A percentile compares a stretch with the other conserved stretches of the same genome.
Conservation (phyloP, 2,113 vertebrate genomes). For the Sakesphorus luctuosus region DNA sequence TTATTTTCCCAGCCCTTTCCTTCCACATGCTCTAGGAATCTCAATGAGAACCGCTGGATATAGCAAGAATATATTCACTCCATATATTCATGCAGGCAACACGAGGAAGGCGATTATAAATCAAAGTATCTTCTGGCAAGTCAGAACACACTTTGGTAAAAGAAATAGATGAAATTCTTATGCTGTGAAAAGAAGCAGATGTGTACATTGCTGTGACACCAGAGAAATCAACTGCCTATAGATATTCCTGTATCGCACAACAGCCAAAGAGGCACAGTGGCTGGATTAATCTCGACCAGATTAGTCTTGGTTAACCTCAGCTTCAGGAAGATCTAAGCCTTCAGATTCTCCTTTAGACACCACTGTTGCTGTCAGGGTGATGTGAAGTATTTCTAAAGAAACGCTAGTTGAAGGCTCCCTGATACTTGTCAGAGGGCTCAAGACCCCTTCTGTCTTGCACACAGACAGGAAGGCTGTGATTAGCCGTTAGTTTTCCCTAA, state of each 20-base stretch:
- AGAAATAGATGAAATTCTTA: not conserved
- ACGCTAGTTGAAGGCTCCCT: not conserved
- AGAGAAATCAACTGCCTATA: not conserved
- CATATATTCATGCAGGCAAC: not conserved
- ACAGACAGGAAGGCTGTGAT: not conserved
- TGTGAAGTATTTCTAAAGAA: not conserved
- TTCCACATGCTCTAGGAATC: not conserved
- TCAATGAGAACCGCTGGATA: not conserved
- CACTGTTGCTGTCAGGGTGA: not conserved
- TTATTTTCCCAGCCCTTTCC: not conserved
- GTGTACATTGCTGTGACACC: not conserved
- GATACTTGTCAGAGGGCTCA: not conserved
- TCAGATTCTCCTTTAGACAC: not conserved
- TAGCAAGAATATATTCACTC: not conserved
- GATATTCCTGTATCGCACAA: not conserved
- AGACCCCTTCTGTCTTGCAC: not conserved
- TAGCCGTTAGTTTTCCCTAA: not conserved
- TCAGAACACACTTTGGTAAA: not conserved
- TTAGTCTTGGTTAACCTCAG: not conserved
- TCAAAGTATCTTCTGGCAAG: not conserved
- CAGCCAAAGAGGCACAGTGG: not conserved
- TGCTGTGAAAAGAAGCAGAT: not conserved
- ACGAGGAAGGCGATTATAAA: not conserved
- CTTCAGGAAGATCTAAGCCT: not conserved
- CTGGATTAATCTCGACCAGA: not conserved